Evolutionary conservation across 1,140 invertebrate species (phyloP).

Genomic region (Branchinecta lynchi): DNA sequence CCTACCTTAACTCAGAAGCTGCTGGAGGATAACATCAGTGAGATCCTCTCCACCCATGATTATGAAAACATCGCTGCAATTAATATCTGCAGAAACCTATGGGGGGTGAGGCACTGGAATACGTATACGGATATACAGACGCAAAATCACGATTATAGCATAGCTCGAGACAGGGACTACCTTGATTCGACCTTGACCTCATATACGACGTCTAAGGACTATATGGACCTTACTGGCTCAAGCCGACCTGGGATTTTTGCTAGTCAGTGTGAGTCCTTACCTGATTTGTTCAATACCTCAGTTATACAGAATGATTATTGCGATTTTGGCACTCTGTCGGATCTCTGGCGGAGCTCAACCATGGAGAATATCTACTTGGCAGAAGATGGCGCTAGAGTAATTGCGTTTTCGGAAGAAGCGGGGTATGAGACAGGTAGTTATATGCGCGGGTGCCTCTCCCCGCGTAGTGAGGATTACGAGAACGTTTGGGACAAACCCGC

Average conservation of each 20-base stretch:
- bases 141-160: constrained; percentile 44
- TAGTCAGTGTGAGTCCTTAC: neutral
- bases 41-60: constrained; percentile 41
- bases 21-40: constrained; percentile 3
- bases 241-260: neutral
- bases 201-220: neutral
- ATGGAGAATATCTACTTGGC: constrained; percentile 1
- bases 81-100: constrained; percentile 44
- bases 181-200: neutral
- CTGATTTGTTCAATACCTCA: neutral
- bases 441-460: neutral
- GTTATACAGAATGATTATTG: neutral
- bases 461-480: neutral
- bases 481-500: neutral
- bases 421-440: neutral
- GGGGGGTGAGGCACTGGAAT: constrained; percentile 46
- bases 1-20: neutral
- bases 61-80: constrained; percentile 50
- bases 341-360: neutral
- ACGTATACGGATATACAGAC: constrained; percentile 43
- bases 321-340: neutral
- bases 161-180: constrained; percentile 35
- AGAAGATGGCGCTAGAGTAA: neutral
- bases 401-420: neutral
- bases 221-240: neutral